Conservation (phyloP, 2,113 vertebrate species). For the Chaenogobius annularis region DNA sequence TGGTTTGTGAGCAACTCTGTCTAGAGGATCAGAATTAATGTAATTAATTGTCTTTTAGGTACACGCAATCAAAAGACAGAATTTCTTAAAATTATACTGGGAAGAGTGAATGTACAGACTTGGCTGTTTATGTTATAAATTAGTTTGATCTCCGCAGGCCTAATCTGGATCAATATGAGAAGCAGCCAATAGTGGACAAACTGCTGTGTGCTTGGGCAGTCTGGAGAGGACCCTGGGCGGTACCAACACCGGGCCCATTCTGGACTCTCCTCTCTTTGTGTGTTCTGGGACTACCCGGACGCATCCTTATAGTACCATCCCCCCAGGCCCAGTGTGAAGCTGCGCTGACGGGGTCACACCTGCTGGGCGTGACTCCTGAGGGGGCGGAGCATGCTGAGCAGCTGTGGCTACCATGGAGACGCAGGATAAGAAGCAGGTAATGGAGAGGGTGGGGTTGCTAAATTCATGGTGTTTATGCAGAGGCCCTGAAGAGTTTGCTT, state of each 20-base stretch:
- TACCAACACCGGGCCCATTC: background rate
- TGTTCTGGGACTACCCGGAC: constrained; percentile 60
- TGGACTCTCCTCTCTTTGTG: background rate
- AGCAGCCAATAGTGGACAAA: background rate
- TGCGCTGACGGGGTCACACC: constrained; percentile 26
- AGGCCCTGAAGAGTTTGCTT: constrained; percentile 11
- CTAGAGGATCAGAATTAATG: no score
- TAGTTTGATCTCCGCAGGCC: constrained; percentile 32
- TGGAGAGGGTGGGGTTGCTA: constrained; percentile 38
- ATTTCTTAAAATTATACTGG: no score
- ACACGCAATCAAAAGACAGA: no score
- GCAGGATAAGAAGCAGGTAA: constrained; percentile 87
- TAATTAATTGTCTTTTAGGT: no score
- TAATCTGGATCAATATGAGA: constrained; percentile 21
- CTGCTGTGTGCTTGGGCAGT: constrained; percentile 12
- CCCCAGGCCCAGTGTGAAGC: constrained; percentile 1
- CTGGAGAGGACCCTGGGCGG: background rate
- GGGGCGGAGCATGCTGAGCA: constrained; percentile 83
- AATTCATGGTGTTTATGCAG: background rate
- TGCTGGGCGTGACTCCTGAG: constrained; percentile 50
- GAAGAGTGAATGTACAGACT: no score
- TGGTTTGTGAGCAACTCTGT: no score
- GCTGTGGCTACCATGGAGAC: constrained; percentile 81
- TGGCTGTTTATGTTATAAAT: background rate
- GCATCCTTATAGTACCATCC: constrained; percentile 17